Base-by-base conservation (phyloP, 2,888 invertebrate species). In the Lypha dubia region DNA sequence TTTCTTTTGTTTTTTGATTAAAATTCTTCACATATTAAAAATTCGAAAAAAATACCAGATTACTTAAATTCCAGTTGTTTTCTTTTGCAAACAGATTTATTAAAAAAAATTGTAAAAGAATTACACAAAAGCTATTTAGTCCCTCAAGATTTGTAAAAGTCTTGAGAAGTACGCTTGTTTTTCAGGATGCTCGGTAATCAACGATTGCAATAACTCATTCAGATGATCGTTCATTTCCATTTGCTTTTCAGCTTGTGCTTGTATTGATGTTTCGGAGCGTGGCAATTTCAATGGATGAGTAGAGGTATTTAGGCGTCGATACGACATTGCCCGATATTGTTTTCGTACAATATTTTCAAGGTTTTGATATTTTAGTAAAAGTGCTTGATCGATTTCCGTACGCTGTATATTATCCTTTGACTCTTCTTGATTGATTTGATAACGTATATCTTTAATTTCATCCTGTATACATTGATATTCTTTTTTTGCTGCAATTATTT, bases 321-420 rank as follows among this genome's bases (percentile, higher is more conserved):
- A 93, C 87, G 95, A 93, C 86, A 93, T 94, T 38, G 95, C 94
- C 84, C 95, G 94, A 38, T 95, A 94, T 90, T 97, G 97, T 87
- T 94, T 94, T 63, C 95, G 94, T 0, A 96, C 94, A 22, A 96
- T 94, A 60, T 92, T 93, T 85, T 94, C 94, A 44, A 94, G 88
- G 7, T 94, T 92, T 22, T 89, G 88, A 85, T 92, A 90, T 44
- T 91, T 92, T 4, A 88, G 63, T 22, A 92, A 83, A 65, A 93
- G 79, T 46, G 91, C 91, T 41, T 93, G 91, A 67, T 93, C 92
- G 3, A 93, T 92, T 87, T 93, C 92, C 9, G 88, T 76, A 13
- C 89, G 87, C 65, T 93, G 91, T 9, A 89, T 60, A 8, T 65
- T 86, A 63, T 91, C 89, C 28, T 90, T 89, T 1, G 24, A 60